A percentile compares a stretch with the other conserved stretches of the same genome.
These are phyloP conservation scores for Teleopsis dalmanni DNA, from an alignment of 1,140 invertebrate genomes.

Conservation along the genomic window DNA sequence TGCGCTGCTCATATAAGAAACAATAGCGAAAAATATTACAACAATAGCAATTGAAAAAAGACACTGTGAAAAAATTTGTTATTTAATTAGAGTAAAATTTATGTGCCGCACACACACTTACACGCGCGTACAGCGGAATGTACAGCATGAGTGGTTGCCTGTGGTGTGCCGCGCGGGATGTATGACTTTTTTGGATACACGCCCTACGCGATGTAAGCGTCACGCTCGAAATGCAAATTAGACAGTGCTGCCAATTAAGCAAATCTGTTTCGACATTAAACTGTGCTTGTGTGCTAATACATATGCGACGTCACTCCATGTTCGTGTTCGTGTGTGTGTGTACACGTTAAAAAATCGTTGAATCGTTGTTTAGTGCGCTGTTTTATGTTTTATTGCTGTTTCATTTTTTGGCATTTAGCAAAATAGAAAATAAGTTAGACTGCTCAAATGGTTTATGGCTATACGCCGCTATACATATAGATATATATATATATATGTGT, in stretches of 20 bases:
- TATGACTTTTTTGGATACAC: no score
- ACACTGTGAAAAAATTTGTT: not conserved
- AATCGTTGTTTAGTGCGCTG: no score
- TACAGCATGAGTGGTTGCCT: not conserved
- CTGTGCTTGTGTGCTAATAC: not conserved
- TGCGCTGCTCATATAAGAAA: not conserved
- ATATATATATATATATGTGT: not conserved
- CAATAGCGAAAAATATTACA: not conserved
- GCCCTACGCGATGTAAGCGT: no score
- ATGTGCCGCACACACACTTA: not conserved
- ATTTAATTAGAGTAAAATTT: constrained; percentile 6
- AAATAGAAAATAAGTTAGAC: no score
- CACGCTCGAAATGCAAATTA: constrained; percentile 10
- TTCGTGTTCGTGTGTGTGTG: not conserved
- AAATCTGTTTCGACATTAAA: constrained; percentile 11
- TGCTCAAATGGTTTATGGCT: no score
- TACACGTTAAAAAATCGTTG: no score
- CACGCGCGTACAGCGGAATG: not conserved
- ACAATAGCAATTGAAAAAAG: not conserved
- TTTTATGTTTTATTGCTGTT: no score
- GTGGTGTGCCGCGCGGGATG: not conserved
- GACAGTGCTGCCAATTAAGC: constrained; percentile 9
- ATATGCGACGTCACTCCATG: not conserved
- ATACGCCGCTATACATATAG: not conserved
- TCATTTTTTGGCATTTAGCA: no score